These are phyloP conservation scores for Nephrotoma appendiculata DNA, from an alignment of 2,888 invertebrate species.

Conservation along the genomic window DNA sequence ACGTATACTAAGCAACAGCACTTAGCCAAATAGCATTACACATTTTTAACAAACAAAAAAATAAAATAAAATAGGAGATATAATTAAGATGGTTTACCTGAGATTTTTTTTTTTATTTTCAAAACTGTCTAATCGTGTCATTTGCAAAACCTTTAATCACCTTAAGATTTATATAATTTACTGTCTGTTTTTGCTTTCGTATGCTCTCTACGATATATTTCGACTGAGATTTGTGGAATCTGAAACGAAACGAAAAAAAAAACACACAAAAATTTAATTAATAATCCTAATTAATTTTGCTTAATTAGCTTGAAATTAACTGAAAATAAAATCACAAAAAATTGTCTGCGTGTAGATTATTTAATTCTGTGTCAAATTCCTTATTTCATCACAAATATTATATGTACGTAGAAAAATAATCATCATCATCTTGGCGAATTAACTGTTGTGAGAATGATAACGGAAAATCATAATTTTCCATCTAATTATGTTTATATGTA, in stretches of 20 bases:
- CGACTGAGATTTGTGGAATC: not conserved
- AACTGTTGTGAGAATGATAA: not conserved
- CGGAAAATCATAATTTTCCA: not conserved
- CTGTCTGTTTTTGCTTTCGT: not conserved
- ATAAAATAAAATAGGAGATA: not conserved
- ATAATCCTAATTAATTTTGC: not conserved
- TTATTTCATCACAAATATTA: not conserved
- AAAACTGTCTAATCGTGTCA: not conserved
- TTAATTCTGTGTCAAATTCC: not conserved
- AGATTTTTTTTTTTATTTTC: not conserved
- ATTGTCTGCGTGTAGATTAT: not conserved
- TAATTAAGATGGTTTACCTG: not conserved
- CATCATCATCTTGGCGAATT: not conserved
- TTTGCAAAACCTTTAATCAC: not conserved
- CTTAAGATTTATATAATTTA: not conserved
- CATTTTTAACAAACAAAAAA: not conserved
- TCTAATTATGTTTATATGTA: not conserved
- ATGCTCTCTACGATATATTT: not conserved
- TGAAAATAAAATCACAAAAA: not conserved
- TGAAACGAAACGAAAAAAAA: not conserved
- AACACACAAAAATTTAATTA: not conserved
- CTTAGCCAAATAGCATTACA: not conserved
- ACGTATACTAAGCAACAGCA: not conserved
- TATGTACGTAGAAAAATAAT: not conserved
- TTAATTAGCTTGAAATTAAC: not conserved